Evolutionary conservation across 2,113 vertebrate genomes (phyloP).

Genomic region (Ovis canadensis): DNA sequence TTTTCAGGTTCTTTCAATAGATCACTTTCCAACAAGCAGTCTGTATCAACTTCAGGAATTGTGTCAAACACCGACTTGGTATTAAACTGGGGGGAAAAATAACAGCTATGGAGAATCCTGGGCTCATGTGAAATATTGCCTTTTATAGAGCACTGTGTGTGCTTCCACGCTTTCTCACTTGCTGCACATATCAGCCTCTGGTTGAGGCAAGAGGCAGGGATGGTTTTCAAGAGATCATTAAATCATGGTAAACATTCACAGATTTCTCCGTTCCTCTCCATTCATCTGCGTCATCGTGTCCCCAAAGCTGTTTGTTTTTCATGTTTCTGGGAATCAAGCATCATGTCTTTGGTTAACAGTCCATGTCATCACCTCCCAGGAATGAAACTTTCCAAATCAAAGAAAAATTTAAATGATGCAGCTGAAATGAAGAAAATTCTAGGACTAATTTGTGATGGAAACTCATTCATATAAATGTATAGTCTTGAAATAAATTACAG

Average conservation of each 20-base stretch:
- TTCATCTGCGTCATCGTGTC: background rate
- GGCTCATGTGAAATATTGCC: background rate
- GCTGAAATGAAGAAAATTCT: slow-evolving; percentile 9
- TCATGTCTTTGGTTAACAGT: background rate
- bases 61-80: background rate
- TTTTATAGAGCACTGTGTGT: background rate
- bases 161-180: background rate
- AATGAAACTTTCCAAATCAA: slow-evolving; percentile 17
- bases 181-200: background rate
- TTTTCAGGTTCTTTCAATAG: background rate
- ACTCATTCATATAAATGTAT: background rate
- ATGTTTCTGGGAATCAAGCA: background rate
- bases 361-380: background rate
- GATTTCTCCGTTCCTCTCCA: background rate
- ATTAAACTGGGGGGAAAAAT: background rate
- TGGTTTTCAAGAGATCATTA: slow-evolving; percentile 29
- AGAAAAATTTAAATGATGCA: background rate
- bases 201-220: background rate
- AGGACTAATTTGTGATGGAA: background rate
- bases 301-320: background rate
- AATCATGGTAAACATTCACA: background rate
- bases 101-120: background rate
- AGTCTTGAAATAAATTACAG: slow-evolving; percentile 11
- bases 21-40: background rate
- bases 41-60: background rate